Evolutionary conservation across 2,797 vertebrate genomes (phyloP).

Genomic region (Hoplostethus atlanticus): DNA sequence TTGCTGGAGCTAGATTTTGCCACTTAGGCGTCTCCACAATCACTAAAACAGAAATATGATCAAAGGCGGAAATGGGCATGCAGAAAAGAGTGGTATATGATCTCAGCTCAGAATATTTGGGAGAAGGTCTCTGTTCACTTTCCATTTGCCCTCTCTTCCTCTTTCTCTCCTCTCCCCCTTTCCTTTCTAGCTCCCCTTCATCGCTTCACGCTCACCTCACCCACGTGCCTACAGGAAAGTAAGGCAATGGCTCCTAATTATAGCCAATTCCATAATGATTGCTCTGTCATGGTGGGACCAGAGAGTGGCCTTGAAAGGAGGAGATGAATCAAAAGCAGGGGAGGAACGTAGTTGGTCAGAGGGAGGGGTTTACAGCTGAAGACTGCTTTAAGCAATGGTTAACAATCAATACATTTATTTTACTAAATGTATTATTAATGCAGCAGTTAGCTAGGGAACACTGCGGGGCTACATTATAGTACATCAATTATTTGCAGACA

Average conservation of each 20-base stretch:
- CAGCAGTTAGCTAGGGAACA: slow-evolving; percentile 9
- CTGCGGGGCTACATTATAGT: not conserved
- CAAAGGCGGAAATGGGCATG: slow-evolving; percentile 10
- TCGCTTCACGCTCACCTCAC: not conserved
- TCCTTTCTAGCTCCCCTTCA: slow-evolving; percentile 4
- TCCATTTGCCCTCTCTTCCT: slow-evolving; percentile 7
- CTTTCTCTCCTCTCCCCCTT: slow-evolving; percentile 22
- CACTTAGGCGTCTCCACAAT: not conserved
- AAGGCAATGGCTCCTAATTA: slow-evolving; percentile 59
- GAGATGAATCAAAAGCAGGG: slow-evolving; percentile 31
- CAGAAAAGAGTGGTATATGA: slow-evolving; percentile 7
- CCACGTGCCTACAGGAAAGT: slow-evolving; percentile 44
- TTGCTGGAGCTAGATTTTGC: not conserved
- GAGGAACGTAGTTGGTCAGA: not conserved
- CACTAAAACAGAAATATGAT: slow-evolving; percentile 18
- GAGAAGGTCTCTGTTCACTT: slow-evolving; percentile 39
- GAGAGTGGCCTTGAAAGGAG: slow-evolving; percentile 20
- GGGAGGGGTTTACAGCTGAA: slow-evolving; percentile 3
- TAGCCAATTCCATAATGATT: slow-evolving; percentile 56
- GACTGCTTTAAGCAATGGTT: not conserved
- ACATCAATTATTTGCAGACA: slow-evolving; percentile 36
- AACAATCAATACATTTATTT: slow-evolving; percentile 30
- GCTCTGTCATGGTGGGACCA: slow-evolving; percentile 42
- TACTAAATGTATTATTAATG: slow-evolving; percentile 36
- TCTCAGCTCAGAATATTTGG: slow-evolving; percentile 30